Evolutionary conservation across 2,797 vertebrate species (phyloP), one percentile per base, ranked within the genome.

Genomic region (Falco naumanni): DNA sequence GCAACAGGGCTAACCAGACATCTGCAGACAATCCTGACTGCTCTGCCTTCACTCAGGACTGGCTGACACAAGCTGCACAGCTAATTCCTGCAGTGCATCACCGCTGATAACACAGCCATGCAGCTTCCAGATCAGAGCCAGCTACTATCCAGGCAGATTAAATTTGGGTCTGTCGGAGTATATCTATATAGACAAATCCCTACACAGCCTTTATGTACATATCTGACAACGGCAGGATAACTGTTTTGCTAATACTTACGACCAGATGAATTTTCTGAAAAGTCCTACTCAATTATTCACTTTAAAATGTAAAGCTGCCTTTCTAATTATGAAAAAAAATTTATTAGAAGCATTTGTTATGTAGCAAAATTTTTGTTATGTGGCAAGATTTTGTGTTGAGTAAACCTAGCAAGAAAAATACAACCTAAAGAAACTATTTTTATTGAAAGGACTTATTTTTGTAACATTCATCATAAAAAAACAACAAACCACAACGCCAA

Each of bases 21-120:
- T 9, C 31, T 5, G 6, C 50, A 75, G n/a, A 48, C 29, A 65
- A 65, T 17, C 24, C 61, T 3, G 13, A 65, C 33, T 28, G 37
- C 31, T 71, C 28, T 57, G 57, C 31, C 20, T 45, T 88, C 48
- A 19, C 24, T 70, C 0, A 2, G 48, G 70, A 60, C 45, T n/a
- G 14, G 29, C 7, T 82, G 50, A 53, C n/a, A 50, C 19, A 61
- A 43, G 45, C 1, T 39, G 34, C 34, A 69, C 19, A 69, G 41
- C 31, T 61, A 61, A 61, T 26, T n/a, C 0, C 0, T 11, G 43
- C 16, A 89, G 26, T 18, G 11, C 47, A 76, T 22, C 34, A 37
- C 6, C 16, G 7, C 12, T 0, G 0, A 0, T 8, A 86, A 70
- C 8, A 47, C 9, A 60, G 39, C 28, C 85, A 39, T 22, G 9